phyloP scores from a whole-genome alignment of 2,797 vertebrate species.

The Microchirus variegatus region DNA sequence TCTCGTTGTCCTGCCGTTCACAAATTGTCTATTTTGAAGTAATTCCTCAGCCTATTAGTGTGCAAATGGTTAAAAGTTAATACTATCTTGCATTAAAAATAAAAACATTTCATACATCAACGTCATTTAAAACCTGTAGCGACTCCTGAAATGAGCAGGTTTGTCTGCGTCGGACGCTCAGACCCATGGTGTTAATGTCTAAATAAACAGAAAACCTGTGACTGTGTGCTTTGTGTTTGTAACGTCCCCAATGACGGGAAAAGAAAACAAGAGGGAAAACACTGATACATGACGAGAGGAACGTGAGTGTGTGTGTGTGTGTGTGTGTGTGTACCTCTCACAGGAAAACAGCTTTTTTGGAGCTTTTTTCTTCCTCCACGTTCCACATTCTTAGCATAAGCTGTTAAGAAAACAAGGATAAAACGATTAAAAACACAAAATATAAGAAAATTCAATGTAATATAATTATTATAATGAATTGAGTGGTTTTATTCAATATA shows the following conservation, averaged over 20 bases:
- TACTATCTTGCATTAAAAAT: no score
- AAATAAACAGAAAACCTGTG: constrained; percentile 30
- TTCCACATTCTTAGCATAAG: neutral
- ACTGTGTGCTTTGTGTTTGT: constrained; percentile 25
- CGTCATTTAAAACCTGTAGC: neutral
- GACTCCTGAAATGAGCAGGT: neutral
- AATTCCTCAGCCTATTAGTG: no score
- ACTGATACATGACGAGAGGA: constrained; percentile 44
- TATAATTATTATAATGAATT: no score
- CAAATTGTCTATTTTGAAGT: constrained; percentile 18
- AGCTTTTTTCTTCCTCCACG: neutral
- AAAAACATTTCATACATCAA: no score
- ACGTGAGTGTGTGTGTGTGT: neutral
- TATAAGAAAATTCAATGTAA: no score
- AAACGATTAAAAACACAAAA: no score
- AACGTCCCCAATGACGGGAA: constrained; percentile 29
- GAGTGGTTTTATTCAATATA: no score
- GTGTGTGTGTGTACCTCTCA: neutral
- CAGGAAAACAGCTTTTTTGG: neutral
- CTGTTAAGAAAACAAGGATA: neutral
- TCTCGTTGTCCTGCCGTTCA: constrained; percentile 20
- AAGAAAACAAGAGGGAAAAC: constrained; percentile 3
- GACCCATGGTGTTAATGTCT: constrained; percentile 42
- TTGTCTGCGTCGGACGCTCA: constrained; percentile 15
- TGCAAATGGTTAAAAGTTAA: no score